These are phyloP conservation scores for Chelon auratus DNA, from an alignment of 2,797 vertebrate species.

Conservation along the genomic window DNA sequence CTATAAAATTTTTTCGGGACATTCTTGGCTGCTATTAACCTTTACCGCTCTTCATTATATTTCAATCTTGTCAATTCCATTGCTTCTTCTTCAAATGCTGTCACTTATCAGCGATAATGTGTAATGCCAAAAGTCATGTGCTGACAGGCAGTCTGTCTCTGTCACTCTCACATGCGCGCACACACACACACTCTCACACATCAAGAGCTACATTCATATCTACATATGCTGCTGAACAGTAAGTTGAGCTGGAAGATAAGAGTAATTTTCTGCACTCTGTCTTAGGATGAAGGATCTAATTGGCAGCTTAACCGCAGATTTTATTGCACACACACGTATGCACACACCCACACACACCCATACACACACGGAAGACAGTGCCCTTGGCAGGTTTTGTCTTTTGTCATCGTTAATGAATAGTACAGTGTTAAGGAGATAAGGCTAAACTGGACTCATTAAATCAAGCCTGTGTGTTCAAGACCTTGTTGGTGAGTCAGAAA, in stretches of 20 bases:
- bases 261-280: conserved; percentile 43
- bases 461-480: conserved; percentile 26
- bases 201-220: neutral
- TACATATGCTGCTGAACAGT: conserved; percentile 21
- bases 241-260: conserved; percentile 29
- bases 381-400: conserved; percentile 47
- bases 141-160: neutral
- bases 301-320: conserved; percentile 62
- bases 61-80: conserved; percentile 37
- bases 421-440: conserved; percentile 59
- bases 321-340: conserved; percentile 33
- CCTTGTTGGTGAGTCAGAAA: conserved; percentile 18
- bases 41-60: conserved; percentile 68
- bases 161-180: neutral
- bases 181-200: neutral
- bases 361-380: conserved; percentile 13
- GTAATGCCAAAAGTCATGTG: neutral
- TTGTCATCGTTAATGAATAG: conserved; percentile 69
- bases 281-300: conserved; percentile 61
- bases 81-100: conserved; percentile 49
- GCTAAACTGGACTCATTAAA: conserved; percentile 66
- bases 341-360: conserved; percentile 23
- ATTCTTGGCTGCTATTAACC: conserved; percentile 45
- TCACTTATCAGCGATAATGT: conserved; percentile 43
- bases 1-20: conserved; percentile 42